A percentile compares a stretch with the other conserved stretches of the same genome.
These are phyloP conservation scores for Balanococcus diminutus DNA, from an alignment of 2,888 invertebrate species.

Conservation along the genomic window DNA sequence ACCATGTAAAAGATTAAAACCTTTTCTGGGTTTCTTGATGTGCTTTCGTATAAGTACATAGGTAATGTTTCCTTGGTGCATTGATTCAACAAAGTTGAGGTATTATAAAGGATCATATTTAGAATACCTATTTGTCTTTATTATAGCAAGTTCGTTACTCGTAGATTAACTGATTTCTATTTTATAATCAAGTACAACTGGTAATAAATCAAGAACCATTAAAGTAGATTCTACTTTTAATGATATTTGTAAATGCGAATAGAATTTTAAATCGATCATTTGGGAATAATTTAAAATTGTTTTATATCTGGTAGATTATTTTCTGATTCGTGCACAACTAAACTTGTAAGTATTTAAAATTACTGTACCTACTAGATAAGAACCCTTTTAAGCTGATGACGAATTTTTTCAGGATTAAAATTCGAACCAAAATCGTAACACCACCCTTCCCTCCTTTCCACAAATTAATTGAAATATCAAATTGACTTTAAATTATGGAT, in stretches of 20 bases:
- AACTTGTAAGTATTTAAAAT: not conserved
- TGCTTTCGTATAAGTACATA: not conserved
- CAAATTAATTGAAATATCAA: not conserved
- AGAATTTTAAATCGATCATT: not conserved
- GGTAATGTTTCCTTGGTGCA: not conserved
- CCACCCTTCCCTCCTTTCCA: not conserved
- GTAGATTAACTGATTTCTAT: not conserved
- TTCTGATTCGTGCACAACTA: not conserved
- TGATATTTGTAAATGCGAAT: not conserved
- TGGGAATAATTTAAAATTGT: slow-evolving; percentile 11
- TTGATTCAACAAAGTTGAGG: not conserved
- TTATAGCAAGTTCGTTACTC: not conserved
- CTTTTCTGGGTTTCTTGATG: not conserved
- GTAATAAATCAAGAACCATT: not conserved
- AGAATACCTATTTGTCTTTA: not conserved
- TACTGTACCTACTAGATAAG: too few species aligned
- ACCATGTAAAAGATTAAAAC: not conserved
- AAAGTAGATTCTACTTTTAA: not conserved
- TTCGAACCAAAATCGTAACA: not conserved
- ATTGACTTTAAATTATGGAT: not conserved
- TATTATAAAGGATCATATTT: not conserved
- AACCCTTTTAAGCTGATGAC: not conserved
- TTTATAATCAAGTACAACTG: not conserved
- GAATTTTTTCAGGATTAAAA: not conserved
- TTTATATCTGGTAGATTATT: not conserved